Conservation (phyloP, 2,888 invertebrate genomes). For the Pyralis farinalis region DNA sequence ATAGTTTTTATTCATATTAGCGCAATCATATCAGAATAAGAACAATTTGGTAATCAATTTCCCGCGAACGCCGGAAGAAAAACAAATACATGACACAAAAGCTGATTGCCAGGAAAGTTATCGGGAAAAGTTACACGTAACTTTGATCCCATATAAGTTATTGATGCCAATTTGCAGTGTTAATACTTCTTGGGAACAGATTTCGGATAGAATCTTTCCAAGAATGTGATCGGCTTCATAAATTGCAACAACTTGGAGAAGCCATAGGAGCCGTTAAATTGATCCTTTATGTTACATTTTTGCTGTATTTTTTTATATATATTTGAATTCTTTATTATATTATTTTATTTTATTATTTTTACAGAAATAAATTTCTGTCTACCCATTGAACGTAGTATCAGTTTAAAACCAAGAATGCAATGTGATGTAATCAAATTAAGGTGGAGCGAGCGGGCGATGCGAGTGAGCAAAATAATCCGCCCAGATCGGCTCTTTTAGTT, state of each 20-base stretch:
- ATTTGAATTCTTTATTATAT: too few relatives aligned
- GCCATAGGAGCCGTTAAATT: neutral
- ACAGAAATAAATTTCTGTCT: too few relatives aligned
- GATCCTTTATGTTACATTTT: neutral
- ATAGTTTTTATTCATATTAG: too few relatives aligned
- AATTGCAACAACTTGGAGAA: constrained; percentile 3
- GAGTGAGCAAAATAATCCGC: too few relatives aligned
- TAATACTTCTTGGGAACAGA: constrained; percentile 16
- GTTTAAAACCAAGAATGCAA: too few relatives aligned
- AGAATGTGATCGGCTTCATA: constrained; percentile 8
- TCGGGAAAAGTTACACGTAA: constrained; percentile 10
- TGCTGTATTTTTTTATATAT: neutral
- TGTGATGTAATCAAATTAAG: too few relatives aligned
- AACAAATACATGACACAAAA: constrained; percentile 6
- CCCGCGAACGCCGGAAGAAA: neutral
- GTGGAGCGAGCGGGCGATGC: too few relatives aligned
- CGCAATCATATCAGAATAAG: too few relatives aligned
- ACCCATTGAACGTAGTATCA: too few relatives aligned
- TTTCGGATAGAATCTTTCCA: constrained; percentile 10
- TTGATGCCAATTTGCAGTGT: constrained; percentile 13
- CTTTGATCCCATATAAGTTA: constrained; percentile 12
- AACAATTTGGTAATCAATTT: neutral
- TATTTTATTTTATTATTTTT: too few relatives aligned
- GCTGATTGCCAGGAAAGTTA: constrained; percentile 14
- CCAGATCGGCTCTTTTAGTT: too few relatives aligned